These are phyloP conservation scores for Hirudinaria manillensis DNA, from an alignment of 2,888 invertebrate genomes.

Conservation along the genomic window DNA sequence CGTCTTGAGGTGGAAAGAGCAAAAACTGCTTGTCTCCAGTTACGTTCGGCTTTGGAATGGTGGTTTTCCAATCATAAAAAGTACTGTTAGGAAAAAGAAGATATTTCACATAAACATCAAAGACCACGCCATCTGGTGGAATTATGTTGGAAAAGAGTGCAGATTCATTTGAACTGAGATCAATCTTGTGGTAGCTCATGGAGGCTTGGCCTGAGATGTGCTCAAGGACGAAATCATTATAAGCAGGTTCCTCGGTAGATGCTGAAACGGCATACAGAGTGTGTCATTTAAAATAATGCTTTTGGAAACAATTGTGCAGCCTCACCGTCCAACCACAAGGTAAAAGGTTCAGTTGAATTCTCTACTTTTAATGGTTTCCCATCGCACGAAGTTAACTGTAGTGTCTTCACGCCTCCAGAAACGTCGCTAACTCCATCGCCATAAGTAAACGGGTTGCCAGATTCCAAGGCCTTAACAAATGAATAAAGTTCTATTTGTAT, in stretches of 20 bases:
- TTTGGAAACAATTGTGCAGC: not conserved
- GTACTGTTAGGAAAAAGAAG: constrained; percentile 48
- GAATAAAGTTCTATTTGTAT: not conserved
- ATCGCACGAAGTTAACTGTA: constrained; percentile 37
- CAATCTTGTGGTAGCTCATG: constrained; percentile 43
- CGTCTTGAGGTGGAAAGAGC: constrained; percentile 44
- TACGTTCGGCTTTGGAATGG: constrained; percentile 41
- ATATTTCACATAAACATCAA: constrained; percentile 40
- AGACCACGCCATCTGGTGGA: constrained; percentile 41
- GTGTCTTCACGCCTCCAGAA: constrained; percentile 38
- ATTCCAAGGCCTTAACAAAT: constrained; percentile 34
- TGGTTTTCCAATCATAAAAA: constrained; percentile 44
- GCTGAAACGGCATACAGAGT: constrained; percentile 12
- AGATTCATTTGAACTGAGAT: constrained; percentile 45
- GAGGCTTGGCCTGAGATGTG: not conserved
- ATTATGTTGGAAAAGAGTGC: constrained; percentile 46
- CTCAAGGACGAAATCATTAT: constrained; percentile 14
- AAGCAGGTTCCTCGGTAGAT: constrained; percentile 35
- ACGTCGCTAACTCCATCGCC: constrained; percentile 34
- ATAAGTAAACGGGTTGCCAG: constrained; percentile 39
- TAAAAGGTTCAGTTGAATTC: constrained; percentile 43
- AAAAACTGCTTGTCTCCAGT: constrained; percentile 43
- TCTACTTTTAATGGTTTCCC: constrained; percentile 42
- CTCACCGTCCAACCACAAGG: constrained; percentile 42
- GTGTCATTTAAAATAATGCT: not conserved